Evolutionary conservation across 2,797 vertebrate species (phyloP), one percentile per base, ranked within the genome.

Genomic region (Sternarchorhynchus goeldii): DNA sequence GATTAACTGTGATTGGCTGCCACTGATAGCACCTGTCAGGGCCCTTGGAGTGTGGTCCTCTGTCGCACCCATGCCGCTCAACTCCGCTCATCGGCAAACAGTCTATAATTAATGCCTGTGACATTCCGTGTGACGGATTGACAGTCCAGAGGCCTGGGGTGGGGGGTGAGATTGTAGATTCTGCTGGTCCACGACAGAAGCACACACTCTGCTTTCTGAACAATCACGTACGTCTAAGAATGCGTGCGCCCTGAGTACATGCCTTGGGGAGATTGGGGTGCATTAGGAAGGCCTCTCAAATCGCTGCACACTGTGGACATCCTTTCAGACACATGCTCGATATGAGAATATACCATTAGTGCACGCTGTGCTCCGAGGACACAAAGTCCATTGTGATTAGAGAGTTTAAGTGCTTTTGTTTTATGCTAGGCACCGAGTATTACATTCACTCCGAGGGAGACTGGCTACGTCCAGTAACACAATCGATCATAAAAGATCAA

Each of bases 1-100:
- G 71, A 85, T 85, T 80, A 83, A 75, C 62, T 41, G 68, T n/a
- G 77, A 83, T 81, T 77, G 79, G 66, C 80, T 81, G 69, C n/a
- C 32, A 31, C 75, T 77, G 65, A 77, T 73, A 76, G 58, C 14
- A 59, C 67, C 79, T 79, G 73, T 79, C 80, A 78, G 71, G 58
- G 58, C 62, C 57, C 76, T 67, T 62, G 31, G 73, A 67, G 65
- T 25, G 32, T 53, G 36, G 5, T 12, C 18, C 10, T 21, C 65
- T 64, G 29, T 57, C 41, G 14, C 50, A 20, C 25, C 36, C 12
- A 17, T 65, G 34, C 34, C 31, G 69, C 59, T 79, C 77, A 82
- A 82, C 83, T 77, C 20, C 20, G 55, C 66, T 71, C 18, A 8
- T 56, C 80, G 75, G 82, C 82, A 72, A 76, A 79, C 81, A 80